phyloP scores from a whole-genome alignment of 1,140 invertebrate species.

The Lasioglossum baleicum region DNA sequence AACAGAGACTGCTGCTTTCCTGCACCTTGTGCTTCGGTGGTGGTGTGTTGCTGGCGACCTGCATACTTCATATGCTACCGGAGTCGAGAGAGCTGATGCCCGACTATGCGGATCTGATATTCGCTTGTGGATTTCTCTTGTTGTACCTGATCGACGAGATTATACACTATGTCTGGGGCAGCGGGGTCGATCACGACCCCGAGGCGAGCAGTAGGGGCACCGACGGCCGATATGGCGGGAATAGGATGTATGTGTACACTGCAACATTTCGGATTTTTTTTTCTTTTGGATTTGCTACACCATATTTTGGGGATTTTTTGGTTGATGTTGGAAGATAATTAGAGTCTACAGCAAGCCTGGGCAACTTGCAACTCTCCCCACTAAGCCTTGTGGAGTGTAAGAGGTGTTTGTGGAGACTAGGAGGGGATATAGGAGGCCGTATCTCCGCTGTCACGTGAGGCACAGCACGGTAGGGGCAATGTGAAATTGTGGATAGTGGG shows the following conservation, averaged over 20 bases:
- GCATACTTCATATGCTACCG: conserved; percentile 90
- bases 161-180: conserved; percentile 83
- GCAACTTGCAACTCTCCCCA: too few species aligned
- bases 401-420: too few species aligned
- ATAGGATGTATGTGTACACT: neutral
- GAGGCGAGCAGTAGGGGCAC: neutral
- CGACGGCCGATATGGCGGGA: neutral
- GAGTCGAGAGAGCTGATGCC: conserved; percentile 84
- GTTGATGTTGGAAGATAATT: too few species aligned
- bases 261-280: too few species aligned
- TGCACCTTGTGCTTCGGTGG: conserved; percentile 90
- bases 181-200: conserved; percentile 16
- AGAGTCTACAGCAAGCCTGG: too few species aligned
- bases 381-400: too few species aligned
- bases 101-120: conserved; percentile 84
- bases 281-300: too few species aligned
- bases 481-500: too few species aligned
- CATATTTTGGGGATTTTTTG: too few species aligned
- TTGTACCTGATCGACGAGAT: conserved; percentile 90
- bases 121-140: conserved; percentile 89
- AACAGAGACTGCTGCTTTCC: conserved; percentile 82
- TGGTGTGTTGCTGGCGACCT: conserved; percentile 91
- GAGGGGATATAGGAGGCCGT: too few species aligned
- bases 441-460: too few species aligned
- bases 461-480: too few species aligned